Conservation (phyloP, 1,140 invertebrate species). For the Laupala kohalensis region DNA sequence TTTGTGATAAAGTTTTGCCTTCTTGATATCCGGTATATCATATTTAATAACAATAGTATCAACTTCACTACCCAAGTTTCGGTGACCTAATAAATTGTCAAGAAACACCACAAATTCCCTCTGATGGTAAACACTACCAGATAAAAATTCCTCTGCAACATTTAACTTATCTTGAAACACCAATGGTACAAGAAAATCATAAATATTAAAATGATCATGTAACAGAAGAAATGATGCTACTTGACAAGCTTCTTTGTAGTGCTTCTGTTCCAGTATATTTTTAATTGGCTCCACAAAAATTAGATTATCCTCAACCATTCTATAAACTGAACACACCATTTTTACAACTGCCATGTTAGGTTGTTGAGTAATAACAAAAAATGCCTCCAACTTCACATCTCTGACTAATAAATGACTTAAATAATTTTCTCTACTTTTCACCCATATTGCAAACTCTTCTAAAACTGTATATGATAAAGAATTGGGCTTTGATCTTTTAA, state of each 20-base stretch:
- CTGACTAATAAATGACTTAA: constrained; percentile 29
- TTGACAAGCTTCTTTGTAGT: constrained; percentile 52
- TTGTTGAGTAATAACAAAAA: constrained; percentile 40
- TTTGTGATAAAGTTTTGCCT: constrained; percentile 39
- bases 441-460: constrained; percentile 41
- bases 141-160: constrained; percentile 51
- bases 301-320: constrained; percentile 35
- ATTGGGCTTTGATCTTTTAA: constrained; percentile 37
- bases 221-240: constrained; percentile 45
- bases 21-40: constrained; percentile 43
- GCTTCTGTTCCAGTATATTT: constrained; percentile 34
- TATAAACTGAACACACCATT: constrained; percentile 35
- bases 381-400: constrained; percentile 43
- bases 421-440: constrained; percentile 22
- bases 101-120: constrained; percentile 41
- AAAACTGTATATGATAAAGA: constrained; percentile 40
- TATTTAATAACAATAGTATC: constrained; percentile 32
- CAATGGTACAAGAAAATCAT: constrained; percentile 53
- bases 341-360: constrained; percentile 36
- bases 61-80: constrained; percentile 27
- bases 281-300: constrained; percentile 38
- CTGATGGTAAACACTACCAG: constrained; percentile 40
- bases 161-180: constrained; percentile 57
- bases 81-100: constrained; percentile 37
- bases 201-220: constrained; percentile 44